Base-by-base conservation (phyloP, 2,113 vertebrate species). In the Salvelinus fontinalis region DNA sequence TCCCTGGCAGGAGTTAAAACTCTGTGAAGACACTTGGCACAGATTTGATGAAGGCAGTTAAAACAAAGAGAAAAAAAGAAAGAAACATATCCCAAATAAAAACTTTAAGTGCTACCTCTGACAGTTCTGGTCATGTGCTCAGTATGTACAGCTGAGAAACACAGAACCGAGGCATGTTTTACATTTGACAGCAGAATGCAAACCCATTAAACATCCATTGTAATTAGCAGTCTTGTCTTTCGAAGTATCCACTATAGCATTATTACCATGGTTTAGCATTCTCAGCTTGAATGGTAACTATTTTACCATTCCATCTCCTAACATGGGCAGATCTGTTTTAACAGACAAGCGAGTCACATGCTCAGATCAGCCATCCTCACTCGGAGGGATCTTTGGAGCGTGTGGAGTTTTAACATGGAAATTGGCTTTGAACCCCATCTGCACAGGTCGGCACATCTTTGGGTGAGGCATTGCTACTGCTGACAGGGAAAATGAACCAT, bases 401-500 rank as follows among this genome's bases (percentile, higher is more conserved):
- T 84, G 88, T 74, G 80, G 88, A 90, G 88, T 93, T 94, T 93
- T 93, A 93, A 94, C 92, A 94, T 94, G 93, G 93, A 94, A 94
- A 94, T 94, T 94, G 94, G 90, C 91, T 94, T 91, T 94, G 94
- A 94, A 93, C 92, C 90, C 93, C 92, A 93, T 93, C 92, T 93
- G 91, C 88, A 92, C 91, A 92, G 94, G 94, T 94, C 93, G 90
- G 74, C 90, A 92, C 92, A 92, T 94, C 93, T 92, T 87, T 88
- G 89, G 92, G 90, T 88, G 90, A 90, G 89, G 91, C 92, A 87
- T 80, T 80, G 87, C 84, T 84, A 87, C 86, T 87, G 91, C 92
- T 92, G 93, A 93, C 91, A 92, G 91, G 86, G 88, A 93, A 93
- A 94, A 93, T 91, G 91, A 93, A 91, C 90, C 90, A 92, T 90